Evolutionary conservation across 2,113 vertebrate species (phyloP).

Genomic region (Pagrus major): DNA sequence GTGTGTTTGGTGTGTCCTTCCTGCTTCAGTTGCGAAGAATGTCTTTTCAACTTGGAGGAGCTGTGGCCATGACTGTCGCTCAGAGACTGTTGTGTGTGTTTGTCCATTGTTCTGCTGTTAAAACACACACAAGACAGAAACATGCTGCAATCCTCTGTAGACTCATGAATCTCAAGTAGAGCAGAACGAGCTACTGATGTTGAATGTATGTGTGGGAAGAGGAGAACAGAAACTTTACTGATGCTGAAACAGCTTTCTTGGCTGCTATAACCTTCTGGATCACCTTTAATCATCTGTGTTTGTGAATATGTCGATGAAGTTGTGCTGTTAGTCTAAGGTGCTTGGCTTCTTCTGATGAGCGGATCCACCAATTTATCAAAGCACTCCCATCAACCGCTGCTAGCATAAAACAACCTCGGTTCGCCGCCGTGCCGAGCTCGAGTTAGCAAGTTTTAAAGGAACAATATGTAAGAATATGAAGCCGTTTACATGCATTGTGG

Average conservation of each 20-base stretch:
- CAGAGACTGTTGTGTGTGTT: slow-evolving; percentile 28
- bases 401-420: too few relatives aligned
- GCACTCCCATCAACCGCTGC: too few relatives aligned
- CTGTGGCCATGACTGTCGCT: slow-evolving; percentile 52
- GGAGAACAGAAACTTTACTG: slow-evolving; percentile 1
- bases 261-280: background rate
- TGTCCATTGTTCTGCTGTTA: slow-evolving; percentile 42
- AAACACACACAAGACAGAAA: slow-evolving; percentile 24
- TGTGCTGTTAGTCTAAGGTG: background rate
- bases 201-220: background rate
- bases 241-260: slow-evolving; percentile 4
- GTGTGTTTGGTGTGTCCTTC: slow-evolving; percentile 47
- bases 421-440: too few relatives aligned
- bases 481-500: too few relatives aligned
- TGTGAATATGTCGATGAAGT: background rate
- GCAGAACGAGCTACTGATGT: slow-evolving; percentile 5
- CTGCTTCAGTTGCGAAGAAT: slow-evolving; percentile 36
- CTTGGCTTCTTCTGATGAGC: background rate
- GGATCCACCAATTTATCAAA: background rate
- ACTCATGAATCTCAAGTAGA: slow-evolving; percentile 35
- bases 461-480: too few relatives aligned
- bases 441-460: too few relatives aligned
- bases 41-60: slow-evolving; percentile 63
- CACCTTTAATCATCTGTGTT: background rate
- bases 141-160: background rate